A percentile compares a stretch with the other conserved stretches of the same genome.
Evolutionary conservation across 2,888 invertebrate species (phyloP).

Genomic region (Drosophila neonasuta): DNA sequence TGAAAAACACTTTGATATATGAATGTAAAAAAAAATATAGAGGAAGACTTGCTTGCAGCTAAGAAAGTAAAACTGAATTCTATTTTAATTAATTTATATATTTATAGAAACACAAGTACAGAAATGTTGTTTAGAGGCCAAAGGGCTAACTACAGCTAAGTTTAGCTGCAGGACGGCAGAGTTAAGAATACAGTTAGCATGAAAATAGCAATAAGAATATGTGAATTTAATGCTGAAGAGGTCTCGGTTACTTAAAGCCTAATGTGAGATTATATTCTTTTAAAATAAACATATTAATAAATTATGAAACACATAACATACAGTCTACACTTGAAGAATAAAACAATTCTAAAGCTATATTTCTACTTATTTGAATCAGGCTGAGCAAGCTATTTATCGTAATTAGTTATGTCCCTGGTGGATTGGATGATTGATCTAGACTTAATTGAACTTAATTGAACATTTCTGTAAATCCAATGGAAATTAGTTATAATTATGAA

Average conservation of each 20-base stretch:
- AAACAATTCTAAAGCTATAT: background rate
- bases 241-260: no score
- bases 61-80: conserved; percentile 24
- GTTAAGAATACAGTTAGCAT: no score
- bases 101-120: conserved; percentile 4
- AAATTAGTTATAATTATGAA: conserved; percentile 1
- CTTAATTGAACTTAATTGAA: conserved; percentile 2
- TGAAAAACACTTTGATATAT: conserved; percentile 29
- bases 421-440: background rate
- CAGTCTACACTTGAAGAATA: no score
- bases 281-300: no score
- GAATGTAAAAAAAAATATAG: background rate
- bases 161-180: background rate
- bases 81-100: conserved; percentile 21
- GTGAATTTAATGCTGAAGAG: no score
- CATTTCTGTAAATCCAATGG: background rate
- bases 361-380: background rate
- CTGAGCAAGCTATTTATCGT: no score
- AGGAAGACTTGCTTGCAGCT: conserved; percentile 1
- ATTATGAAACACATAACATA: no score
- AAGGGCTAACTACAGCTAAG: background rate
- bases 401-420: background rate
- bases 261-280: no score
- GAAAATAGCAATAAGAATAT: no score
- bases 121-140: background rate